These are phyloP conservation scores for Asobara japonica DNA, from an alignment of 1,140 invertebrate genomes.

Conservation along the genomic window DNA sequence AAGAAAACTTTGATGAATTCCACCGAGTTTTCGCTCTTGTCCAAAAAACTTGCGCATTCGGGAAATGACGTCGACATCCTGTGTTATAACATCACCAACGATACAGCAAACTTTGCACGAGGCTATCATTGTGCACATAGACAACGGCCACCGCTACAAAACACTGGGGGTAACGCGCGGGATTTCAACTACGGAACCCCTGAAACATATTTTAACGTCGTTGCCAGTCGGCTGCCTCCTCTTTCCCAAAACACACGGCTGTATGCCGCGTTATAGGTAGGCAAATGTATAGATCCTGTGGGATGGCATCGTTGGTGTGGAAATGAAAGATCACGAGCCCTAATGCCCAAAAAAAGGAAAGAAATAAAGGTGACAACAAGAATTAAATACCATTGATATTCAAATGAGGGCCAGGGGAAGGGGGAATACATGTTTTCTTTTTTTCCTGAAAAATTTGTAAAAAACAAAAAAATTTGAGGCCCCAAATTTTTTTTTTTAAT, in stretches of 20 bases:
- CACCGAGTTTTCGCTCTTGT: too few species aligned
- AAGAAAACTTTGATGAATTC: too few species aligned
- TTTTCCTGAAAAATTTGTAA: too few species aligned
- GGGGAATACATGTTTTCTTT: too few species aligned
- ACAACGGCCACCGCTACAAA: background rate
- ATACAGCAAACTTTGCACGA: background rate
- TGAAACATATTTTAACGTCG: conserved; percentile 15
- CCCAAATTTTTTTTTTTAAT: too few species aligned
- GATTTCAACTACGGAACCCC: conserved; percentile 1
- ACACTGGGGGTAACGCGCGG: background rate
- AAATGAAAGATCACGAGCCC: background rate
- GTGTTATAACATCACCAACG: background rate
- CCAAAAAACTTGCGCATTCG: too few species aligned
- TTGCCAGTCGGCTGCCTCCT: conserved; percentile 14
- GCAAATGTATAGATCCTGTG: background rate
- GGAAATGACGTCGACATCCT: too few species aligned
- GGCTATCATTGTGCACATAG: background rate
- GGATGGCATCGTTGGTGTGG: background rate
- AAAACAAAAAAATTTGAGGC: too few species aligned
- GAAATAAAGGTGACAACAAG: background rate
- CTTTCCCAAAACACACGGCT: background rate
- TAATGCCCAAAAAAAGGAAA: background rate
- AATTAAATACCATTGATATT: too few species aligned
- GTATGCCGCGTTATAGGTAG: background rate
- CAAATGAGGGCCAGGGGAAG: too few species aligned